Evolutionary conservation across 2,888 invertebrate genomes (phyloP).

Genomic region (Andrena chrysosceles): DNA sequence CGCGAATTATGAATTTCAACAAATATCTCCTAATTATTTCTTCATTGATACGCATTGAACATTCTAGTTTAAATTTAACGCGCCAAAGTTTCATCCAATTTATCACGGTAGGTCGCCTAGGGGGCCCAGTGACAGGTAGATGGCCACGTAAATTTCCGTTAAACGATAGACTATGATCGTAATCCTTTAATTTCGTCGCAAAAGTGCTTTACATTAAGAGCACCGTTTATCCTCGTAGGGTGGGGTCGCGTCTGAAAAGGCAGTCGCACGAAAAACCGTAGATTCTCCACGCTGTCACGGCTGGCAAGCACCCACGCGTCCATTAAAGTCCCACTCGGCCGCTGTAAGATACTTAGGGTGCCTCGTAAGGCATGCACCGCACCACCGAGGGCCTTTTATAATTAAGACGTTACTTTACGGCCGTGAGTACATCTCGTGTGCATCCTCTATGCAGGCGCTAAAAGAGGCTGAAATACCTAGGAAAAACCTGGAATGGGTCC

Average conservation of each 20-base stretch:
- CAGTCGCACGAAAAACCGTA: slow-evolving; percentile 71
- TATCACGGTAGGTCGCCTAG: not conserved
- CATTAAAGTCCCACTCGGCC: slow-evolving; percentile 72
- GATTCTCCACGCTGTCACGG: slow-evolving; percentile 68
- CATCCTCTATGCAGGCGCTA: slow-evolving; percentile 58
- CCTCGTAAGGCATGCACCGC: slow-evolving; percentile 74
- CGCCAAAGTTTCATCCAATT: not conserved
- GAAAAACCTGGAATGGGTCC: slow-evolving; percentile 30
- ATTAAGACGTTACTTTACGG: slow-evolving; percentile 82
- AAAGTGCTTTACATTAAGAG: slow-evolving; percentile 43
- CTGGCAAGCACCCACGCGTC: slow-evolving; percentile 77
- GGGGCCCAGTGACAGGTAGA: slow-evolving; percentile 7
- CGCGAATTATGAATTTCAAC: too few species aligned
- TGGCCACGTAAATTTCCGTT: slow-evolving; percentile 23
- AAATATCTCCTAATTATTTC: not conserved
- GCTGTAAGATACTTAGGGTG: slow-evolving; percentile 73
- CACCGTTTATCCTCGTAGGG: slow-evolving; percentile 33
- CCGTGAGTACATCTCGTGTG: slow-evolving; percentile 57
- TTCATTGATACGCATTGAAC: not conserved
- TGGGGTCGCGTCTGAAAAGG: slow-evolving; percentile 60
- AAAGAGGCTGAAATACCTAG: slow-evolving; percentile 41
- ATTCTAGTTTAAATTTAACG: not conserved
- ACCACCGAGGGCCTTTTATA: slow-evolving; percentile 75
- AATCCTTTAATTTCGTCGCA: slow-evolving; percentile 63
- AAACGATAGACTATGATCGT: slow-evolving; percentile 40